Evolutionary conservation across 2,113 vertebrate species (phyloP).

Genomic region (Xiphophorus couchianus): DNA sequence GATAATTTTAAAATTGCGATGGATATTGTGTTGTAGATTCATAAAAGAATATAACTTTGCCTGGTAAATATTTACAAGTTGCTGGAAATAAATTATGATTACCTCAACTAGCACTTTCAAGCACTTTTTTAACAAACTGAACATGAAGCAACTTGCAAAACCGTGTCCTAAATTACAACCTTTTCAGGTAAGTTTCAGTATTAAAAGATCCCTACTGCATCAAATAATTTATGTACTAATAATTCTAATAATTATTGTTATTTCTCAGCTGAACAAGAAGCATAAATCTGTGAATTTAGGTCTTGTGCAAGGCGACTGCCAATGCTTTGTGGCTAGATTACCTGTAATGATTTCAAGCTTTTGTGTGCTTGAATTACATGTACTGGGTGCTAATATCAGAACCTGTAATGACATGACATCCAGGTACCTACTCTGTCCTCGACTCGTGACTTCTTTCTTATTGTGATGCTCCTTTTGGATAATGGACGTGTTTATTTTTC

Average conservation of each 20-base stretch:
- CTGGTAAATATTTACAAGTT: not conserved
- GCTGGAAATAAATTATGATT: not conserved
- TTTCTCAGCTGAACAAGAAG: slow-evolving; percentile 22
- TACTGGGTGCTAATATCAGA: slow-evolving; percentile 38
- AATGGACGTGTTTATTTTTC: slow-evolving; percentile 50
- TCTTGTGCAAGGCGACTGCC: not conserved
- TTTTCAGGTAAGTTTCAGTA: slow-evolving; percentile 3
- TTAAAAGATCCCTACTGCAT: not conserved
- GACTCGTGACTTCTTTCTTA: slow-evolving; percentile 63
- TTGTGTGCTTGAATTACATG: slow-evolving; percentile 60
- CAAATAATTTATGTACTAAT: slow-evolving; percentile 16
- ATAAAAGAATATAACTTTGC: not conserved
- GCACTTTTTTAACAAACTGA: not conserved
- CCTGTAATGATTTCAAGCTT: slow-evolving; percentile 54
- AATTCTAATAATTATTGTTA: slow-evolving; percentile 34
- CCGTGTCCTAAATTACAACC: slow-evolving; percentile 1
- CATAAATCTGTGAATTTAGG: slow-evolving; percentile 10
- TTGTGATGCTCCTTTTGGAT: slow-evolving; percentile 37
- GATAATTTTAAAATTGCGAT: not conserved
- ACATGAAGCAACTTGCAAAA: slow-evolving; percentile 8
- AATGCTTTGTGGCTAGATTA: slow-evolving; percentile 39
- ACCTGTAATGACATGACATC: slow-evolving; percentile 30
- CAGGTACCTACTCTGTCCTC: not conserved
- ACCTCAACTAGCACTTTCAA: slow-evolving; percentile 5
- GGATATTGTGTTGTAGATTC: slow-evolving; percentile 3